Base-by-base conservation (phyloP, 1,140 invertebrate species). In the Lycorma delicatula region DNA sequence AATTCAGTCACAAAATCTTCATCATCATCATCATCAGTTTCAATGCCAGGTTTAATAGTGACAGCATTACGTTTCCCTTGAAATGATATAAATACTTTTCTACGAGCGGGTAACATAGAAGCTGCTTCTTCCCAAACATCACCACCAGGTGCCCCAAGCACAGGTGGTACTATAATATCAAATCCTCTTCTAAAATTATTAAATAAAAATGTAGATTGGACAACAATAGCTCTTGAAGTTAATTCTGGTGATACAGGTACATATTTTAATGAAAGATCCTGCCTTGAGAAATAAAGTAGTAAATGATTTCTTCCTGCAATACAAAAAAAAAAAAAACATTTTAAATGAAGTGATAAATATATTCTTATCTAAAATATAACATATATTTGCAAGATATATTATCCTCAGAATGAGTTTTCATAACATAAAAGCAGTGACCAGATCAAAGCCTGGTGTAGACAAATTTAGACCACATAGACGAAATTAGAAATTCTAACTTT, bases 231-330 rank as follows among this genome's bases (percentile, higher is more conserved):
- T 52, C 86, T 72, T 26, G 88, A 82, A 18, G 77, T 83, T 73
- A 2, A 78, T 62, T 55, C 60, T 25, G 56, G 67, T 59, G 55
- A 63, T 60, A 50, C 70, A 67, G 78, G 79, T n/a, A 78, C 76
- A 0, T 83, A n/a, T n/a, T n/a, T n/a, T n/a, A n/a, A 76, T 16
- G 81, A 81, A 3, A 89, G 71, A 68, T 88, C 82, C 29, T 85
- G 75, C 51, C 85, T 75, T 0, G 87, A 85, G 26, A 93, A 70
- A 74, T 94, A 91, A 7, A 97, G 68, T 3, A 97, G 71, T n/a
- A 97, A 74, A 73, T 97, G 93, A 75, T 97, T 98, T 47, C 92
- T 77, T n/a, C n/a, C n/a, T n/a, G n/a, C n/a, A n/a, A n/a, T n/a
- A n/a, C n/a, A n/a, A n/a, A n/a, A n/a, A n/a, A n/a, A n/a, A n/a